phyloP scores from a whole-genome alignment of 2,113 vertebrate species.

The Solenodon paradoxus region DNA sequence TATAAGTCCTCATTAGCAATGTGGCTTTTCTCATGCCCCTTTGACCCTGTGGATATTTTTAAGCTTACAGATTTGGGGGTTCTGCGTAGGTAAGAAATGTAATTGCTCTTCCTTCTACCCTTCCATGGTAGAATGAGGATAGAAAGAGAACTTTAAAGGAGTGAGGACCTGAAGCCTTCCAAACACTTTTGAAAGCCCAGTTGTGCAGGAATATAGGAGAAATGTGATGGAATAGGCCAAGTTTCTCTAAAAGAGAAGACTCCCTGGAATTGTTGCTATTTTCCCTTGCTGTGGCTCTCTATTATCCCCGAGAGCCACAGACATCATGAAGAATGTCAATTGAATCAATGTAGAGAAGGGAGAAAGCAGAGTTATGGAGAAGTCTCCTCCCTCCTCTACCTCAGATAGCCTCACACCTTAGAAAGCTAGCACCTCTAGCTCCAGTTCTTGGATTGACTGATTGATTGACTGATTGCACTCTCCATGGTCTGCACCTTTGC shows the following conservation, averaged over 20 bases:
- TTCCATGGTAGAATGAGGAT: neutral
- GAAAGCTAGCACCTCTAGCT: neutral
- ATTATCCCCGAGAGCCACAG: neutral
- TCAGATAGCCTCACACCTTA: neutral
- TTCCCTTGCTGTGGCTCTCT: neutral
- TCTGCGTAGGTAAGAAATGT: neutral
- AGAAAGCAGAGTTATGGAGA: too few species aligned
- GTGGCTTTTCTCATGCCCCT: neutral
- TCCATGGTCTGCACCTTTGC: too few species aligned
- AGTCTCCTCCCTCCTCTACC: neutral
- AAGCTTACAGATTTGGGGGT: neutral
- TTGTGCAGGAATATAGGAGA: neutral
- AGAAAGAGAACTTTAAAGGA: neutral
- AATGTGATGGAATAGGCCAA: neutral
- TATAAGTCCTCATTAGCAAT: neutral
- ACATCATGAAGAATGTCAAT: neutral
- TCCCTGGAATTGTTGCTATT: neutral
- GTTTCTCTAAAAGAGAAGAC: neutral
- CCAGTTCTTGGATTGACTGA: neutral
- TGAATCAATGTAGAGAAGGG: neutral
- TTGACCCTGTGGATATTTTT: neutral
- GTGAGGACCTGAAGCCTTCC: neutral
- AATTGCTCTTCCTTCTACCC: neutral
- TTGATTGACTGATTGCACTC: too few species aligned
- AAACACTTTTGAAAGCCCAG: neutral